A percentile compares a stretch with the other conserved stretches of the same genome.
phyloP scores from a whole-genome alignment of 2,888 invertebrate genomes.

The Strigamia transsilvanica region DNA sequence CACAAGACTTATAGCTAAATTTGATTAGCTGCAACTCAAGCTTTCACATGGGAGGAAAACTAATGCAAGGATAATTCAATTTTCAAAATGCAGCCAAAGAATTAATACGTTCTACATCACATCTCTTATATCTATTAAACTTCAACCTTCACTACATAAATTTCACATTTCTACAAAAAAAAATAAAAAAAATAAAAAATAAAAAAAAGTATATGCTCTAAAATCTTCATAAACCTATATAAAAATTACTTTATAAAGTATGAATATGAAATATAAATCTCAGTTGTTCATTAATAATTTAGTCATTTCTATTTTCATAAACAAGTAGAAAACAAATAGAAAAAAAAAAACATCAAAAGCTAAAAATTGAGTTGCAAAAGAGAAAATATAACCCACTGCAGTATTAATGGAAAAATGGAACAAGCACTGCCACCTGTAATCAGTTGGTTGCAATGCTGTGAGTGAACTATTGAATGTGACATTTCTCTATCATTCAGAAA shows the following conservation, averaged over 20 bases:
- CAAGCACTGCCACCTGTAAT: too few species aligned
- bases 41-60: conserved; percentile 10
- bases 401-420: too few species aligned
- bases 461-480: too few species aligned
- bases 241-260: neutral
- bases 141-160: conserved; percentile 14
- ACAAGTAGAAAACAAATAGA: neutral
- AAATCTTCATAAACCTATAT: neutral
- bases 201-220: neutral
- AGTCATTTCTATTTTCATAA: neutral
- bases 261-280: neutral
- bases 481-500: too few species aligned
- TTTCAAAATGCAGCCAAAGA: conserved; percentile 6
- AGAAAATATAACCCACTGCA: neutral
- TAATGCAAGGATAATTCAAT: conserved; percentile 26
- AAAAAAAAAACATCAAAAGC: neutral
- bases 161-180: neutral
- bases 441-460: too few species aligned
- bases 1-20: conserved; percentile 12
- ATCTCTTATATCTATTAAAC: neutral
- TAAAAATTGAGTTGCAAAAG: neutral
- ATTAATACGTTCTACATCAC: conserved; percentile 4
- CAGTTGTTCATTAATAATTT: neutral
- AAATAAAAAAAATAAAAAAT: neutral
- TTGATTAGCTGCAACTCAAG: conserved; percentile 21